Base-by-base conservation (phyloP, 2,797 vertebrate genomes). In the Gadopsis marmoratus region DNA sequence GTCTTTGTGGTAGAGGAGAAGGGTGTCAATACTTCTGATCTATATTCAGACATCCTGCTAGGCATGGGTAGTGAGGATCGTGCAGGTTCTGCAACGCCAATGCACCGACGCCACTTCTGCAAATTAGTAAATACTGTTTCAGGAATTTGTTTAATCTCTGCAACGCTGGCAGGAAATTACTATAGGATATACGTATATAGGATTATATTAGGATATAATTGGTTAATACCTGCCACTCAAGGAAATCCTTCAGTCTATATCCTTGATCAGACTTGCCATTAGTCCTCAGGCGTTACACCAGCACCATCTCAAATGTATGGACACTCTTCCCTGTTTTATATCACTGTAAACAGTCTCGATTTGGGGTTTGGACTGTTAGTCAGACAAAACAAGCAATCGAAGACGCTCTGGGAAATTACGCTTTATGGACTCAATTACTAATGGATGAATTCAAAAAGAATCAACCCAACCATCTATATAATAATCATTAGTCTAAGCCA, bases 1-100 rank as follows among this genome's bases (percentile, higher is more conserved):
- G 16, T 86, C 82, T 87, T 64, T 29, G 54, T 68, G 83, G 19
- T 16, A 21, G n/a, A 63, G 71, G 72, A 88, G 71, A 82, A 85
- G 81, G 78, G 85, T 76, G 82, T 87, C 86, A 79, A 83, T 89
- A 87, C 81, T 78, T 77, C 16, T 23, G 76, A 68, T 86, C 83
- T 92, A 89, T 85, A 87, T 86, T 84, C 62, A 86, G 84, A 83
- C 75, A 9, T 74, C 51, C 65, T 62, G 83, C 79, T n/a, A 13
- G 73, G 65, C 65, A 17, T 4, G 39, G 61, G 43, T 10, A 12
- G 48, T 26, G 60, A 76, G 31, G 65, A 37, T 26, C 50, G 45
- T 9, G 62, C 54, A 62, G 62, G 69, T 74, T 70, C 59, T 51
- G 37, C 47, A 65, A 65, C 69, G 43, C 65, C 69, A 13, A 16